phyloP scores from a whole-genome alignment of 2,888 invertebrate species.

The Pediacus dermestoides region DNA sequence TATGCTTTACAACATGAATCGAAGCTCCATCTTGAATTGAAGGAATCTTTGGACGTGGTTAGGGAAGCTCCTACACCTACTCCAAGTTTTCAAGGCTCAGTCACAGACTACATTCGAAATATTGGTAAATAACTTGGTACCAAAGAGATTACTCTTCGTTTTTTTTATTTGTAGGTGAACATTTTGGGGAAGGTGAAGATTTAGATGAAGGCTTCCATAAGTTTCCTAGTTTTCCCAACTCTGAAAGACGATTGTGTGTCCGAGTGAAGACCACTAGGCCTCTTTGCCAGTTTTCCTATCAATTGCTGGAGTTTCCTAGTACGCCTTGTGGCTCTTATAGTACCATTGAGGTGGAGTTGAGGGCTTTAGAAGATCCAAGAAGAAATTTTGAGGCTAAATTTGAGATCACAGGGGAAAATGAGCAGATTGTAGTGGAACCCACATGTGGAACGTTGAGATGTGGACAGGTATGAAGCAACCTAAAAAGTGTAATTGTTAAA shows the following conservation, averaged over 20 bases:
- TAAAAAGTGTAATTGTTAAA: conserved; percentile 6
- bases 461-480: conserved; percentile 22
- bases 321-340: conserved; percentile 31
- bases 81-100: no score
- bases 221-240: conserved; percentile 16
- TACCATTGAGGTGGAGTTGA: conserved; percentile 14
- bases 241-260: conserved; percentile 20
- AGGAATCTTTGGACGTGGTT: no score
- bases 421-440: conserved; percentile 28
- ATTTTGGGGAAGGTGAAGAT: conserved; percentile 8
- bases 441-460: conserved; percentile 27
- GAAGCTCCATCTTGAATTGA: neutral
- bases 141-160: no score
- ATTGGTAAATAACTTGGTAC: no score
- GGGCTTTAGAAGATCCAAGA: neutral
- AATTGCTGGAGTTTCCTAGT: conserved; percentile 28
- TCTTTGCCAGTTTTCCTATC: conserved; percentile 27
- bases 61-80: no score
- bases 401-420: conserved; percentile 22
- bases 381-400: conserved; percentile 23
- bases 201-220: conserved; percentile 10
- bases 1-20: conserved; percentile 8
- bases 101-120: no score
- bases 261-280: conserved; percentile 22
- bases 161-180: no score